Conservation (phyloP, 2,888 invertebrate genomes). For the Metalampra italica region DNA sequence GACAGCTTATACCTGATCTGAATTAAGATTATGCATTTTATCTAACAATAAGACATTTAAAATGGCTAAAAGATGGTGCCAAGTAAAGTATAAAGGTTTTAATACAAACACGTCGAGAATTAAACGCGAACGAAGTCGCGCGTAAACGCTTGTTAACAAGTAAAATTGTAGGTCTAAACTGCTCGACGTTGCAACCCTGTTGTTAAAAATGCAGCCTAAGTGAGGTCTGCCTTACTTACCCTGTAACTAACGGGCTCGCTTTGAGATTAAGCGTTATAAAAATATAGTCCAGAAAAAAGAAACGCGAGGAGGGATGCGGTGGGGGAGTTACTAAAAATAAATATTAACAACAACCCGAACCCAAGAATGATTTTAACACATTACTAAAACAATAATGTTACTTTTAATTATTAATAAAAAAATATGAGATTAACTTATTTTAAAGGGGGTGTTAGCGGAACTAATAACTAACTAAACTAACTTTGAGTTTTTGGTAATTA, state of each 20-base stretch:
- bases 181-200: slow-evolving; percentile 38
- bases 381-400: slow-evolving; percentile 33
- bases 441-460: no score
- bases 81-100: no score
- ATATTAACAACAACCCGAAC: slow-evolving; percentile 20
- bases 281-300: slow-evolving; percentile 37
- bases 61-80: no score
- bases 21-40: no score
- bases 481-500: background rate
- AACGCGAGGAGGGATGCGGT: slow-evolving; percentile 21
- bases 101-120: no score
- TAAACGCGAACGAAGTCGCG: no score
- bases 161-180: slow-evolving; percentile 40
- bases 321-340: slow-evolving; percentile 32
- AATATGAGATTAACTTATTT: slow-evolving; percentile 23
- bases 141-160: slow-evolving; percentile 27
- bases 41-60: no score
- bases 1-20: no score
- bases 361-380: slow-evolving; percentile 37
- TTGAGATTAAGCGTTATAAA: slow-evolving; percentile 52
- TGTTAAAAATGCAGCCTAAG: slow-evolving; percentile 56
- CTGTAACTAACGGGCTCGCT: slow-evolving; percentile 43
- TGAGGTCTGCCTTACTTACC: slow-evolving; percentile 46
- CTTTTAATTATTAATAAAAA: slow-evolving; percentile 46
- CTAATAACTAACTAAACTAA: no score